These are phyloP conservation scores for Agapornis canus DNA, from an alignment of 2,797 vertebrate species.

Conservation along the genomic window DNA sequence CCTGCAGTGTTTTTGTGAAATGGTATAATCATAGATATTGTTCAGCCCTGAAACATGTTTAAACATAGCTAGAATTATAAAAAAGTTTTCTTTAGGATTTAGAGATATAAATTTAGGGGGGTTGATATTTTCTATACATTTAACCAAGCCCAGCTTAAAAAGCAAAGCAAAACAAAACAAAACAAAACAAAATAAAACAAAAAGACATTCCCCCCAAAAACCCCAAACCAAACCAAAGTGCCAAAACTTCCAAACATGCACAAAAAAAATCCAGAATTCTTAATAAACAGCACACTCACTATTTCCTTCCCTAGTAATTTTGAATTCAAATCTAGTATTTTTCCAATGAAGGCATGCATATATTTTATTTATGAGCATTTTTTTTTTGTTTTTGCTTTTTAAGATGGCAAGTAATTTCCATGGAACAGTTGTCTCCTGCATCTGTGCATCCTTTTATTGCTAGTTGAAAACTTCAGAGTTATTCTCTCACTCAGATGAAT, in stretches of 20 bases:
- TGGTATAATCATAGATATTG: neutral
- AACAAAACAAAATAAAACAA: neutral
- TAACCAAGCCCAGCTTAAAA: no score
- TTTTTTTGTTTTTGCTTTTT: neutral
- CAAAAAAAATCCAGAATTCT: neutral
- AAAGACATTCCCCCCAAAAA: neutral
- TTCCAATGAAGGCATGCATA: neutral
- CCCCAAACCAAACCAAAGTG: neutral
- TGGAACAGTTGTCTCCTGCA: neutral
- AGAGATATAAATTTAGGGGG: no score
- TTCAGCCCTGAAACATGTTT: neutral
- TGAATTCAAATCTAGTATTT: neutral
- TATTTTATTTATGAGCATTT: neutral
- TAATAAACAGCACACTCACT: neutral
- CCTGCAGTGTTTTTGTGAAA: neutral
- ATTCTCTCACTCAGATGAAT: neutral
- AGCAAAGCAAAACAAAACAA: neutral
- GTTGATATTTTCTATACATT: no score
- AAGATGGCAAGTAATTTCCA: neutral
- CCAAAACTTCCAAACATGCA: rapidly evolving
- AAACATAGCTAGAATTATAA: neutral
- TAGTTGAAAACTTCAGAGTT: neutral
- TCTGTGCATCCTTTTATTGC: neutral
- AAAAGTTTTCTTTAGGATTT: no score
- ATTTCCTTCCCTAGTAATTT: neutral